Conservation (phyloP, 2,113 vertebrate species). For the Zosterops japonicus region DNA sequence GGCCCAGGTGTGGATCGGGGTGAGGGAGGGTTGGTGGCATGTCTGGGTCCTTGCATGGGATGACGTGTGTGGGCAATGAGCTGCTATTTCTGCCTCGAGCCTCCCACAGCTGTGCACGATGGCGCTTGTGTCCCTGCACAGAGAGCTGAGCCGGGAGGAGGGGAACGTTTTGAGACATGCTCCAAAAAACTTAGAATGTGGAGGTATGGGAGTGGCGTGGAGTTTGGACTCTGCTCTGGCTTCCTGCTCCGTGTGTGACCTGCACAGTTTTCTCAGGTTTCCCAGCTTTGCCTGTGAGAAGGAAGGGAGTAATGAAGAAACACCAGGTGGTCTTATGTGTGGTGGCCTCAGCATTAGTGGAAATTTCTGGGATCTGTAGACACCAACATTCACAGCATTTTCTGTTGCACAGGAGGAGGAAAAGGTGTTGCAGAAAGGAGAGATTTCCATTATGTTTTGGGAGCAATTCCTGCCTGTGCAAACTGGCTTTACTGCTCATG, state of each 20-base stretch:
- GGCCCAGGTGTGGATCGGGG: neutral
- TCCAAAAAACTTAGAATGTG: neutral
- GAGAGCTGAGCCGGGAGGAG: neutral
- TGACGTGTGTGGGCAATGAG: neutral
- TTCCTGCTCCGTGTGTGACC: neutral
- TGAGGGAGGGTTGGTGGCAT: rapidly evolving
- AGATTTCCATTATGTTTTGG: neutral
- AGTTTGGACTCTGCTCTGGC: neutral
- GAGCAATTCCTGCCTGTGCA: neutral
- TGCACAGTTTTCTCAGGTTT: neutral
- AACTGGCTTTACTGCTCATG: neutral
- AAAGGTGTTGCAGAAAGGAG: neutral
- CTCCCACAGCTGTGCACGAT: neutral
- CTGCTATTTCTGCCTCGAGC: neutral
- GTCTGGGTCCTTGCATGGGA: rapidly evolving
- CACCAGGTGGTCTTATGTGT: neutral
- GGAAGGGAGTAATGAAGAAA: neutral
- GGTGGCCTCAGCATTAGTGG: neutral
- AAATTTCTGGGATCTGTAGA: neutral
- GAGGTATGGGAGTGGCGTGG: neutral
- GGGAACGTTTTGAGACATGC: rapidly evolving
- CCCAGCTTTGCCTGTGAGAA: neutral
- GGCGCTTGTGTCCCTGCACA: neutral
- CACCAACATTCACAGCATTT: neutral
- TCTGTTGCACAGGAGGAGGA: neutral